Conservation (phyloP, 2,113 vertebrate genomes). For the Kryptolebias marmoratus region DNA sequence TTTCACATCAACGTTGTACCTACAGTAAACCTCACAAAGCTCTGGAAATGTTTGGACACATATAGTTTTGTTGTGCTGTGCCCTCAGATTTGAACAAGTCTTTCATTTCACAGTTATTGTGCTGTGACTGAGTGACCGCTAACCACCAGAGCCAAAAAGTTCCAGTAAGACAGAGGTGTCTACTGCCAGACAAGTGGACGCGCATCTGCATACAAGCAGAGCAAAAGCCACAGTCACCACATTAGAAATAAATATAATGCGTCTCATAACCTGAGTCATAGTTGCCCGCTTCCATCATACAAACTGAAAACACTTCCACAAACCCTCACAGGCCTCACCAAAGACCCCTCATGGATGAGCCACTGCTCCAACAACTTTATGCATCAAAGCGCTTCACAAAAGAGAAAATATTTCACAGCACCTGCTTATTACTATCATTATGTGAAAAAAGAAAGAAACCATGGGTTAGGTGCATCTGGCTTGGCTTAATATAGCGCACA, state of each 20-base stretch:
- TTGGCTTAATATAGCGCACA: conserved; percentile 68
- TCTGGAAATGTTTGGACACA: background rate
- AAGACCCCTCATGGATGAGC: conserved; percentile 11
- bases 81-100: background rate
- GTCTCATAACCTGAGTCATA: conserved; percentile 39
- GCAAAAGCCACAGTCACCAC: conserved; percentile 56
- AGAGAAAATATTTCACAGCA: conserved; percentile 51
- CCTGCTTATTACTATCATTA: conserved; percentile 73
- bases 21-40: conserved; percentile 4
- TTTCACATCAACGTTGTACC: background rate
- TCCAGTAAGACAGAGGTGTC: conserved; percentile 48
- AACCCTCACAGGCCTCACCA: conserved; percentile 2
- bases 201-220: conserved; percentile 17
- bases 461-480: conserved; percentile 65
- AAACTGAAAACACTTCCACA: conserved; percentile 2
- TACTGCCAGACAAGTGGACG: conserved; percentile 25
- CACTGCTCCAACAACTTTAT: conserved; percentile 17
- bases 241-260: conserved; percentile 48
- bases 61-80: conserved; percentile 8
- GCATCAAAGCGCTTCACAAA: conserved; percentile 25
- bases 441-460: conserved; percentile 54
- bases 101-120: conserved; percentile 2
- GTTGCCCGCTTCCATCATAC: conserved; percentile 10
- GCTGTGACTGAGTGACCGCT: conserved; percentile 28
- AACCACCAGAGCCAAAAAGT: conserved; percentile 32